Base-by-base conservation (phyloP, 2,797 vertebrate species). In the Silurus lanzhouensis region DNA sequence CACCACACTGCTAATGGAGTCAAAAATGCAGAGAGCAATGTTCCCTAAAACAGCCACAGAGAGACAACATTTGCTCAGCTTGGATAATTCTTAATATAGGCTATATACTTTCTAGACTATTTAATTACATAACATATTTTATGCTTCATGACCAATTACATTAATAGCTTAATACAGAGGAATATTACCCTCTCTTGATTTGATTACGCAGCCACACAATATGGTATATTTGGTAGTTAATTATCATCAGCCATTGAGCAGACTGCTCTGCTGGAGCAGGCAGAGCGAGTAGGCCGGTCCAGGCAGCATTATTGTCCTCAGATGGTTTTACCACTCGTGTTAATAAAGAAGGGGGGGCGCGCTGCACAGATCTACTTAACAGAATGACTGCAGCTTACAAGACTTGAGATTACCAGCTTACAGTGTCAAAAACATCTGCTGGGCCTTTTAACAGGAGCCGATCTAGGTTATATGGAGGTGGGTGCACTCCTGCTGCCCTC, bases 121-220 rank as follows among this genome's bases (percentile, higher is more conserved):
- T 99, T 99, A 99, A 99, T 99, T 99, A 98, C 96, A 96, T 97
- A 98, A 99, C 97, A 98, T 98, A 99, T 97, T 99, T 99, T 99
- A 98, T 97, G 98, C 98, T 98, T 99, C 97, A 98, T 99, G 97
- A 99, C 97, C 97, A 99, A 99, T 99, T 99, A 99, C 97, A 99
- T 98, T 98, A 99, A 99, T 99, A 97, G 98, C 97, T 97, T 97
- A 98, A 98, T 98, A 97, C 96, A 97, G 96, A 97, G 96, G 96
- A 98, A 99, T 99, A 98, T 99, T 97, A 98, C 97, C 97, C 96
- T 97, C 97, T 97, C 96, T 97, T 98, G 97, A 99, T 99, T 99
- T 98, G 97, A 99, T 99, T 99, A 99, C 96, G 95, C 96, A 97
- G 97, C 95, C 96, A 96, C 97, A 99, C 97, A 99, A 98, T 99